Percentiles rank a stretch among this genome's conserved stretches.
Conservation (phyloP, 2,113 vertebrate genomes). For the Spea multiplicata region DNA sequence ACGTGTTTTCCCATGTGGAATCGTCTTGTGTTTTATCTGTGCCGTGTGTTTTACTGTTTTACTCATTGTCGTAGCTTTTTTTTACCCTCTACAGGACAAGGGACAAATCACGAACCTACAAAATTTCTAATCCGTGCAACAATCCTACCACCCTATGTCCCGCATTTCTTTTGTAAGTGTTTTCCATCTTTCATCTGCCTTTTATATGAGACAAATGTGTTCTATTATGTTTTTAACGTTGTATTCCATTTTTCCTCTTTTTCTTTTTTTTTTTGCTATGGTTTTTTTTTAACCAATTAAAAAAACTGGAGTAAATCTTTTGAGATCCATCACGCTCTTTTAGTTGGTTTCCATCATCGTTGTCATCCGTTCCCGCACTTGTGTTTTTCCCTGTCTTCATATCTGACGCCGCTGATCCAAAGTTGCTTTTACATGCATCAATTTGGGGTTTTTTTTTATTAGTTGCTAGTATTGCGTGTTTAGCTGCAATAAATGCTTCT, state of each 20-base stretch:
- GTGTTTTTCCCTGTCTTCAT: neutral
- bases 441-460: neutral
- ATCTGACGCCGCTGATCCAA: neutral
- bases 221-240: neutral
- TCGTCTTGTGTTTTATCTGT: too few relatives aligned
- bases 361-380: neutral
- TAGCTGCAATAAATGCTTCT: too few relatives aligned
- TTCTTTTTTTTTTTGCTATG: neutral
- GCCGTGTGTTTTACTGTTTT: neutral
- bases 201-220: neutral
- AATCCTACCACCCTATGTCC: slow-evolving; percentile 15
- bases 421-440: neutral
- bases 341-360: slow-evolving; percentile 2
- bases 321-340: neutral
- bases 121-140: slow-evolving; percentile 21
- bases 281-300: too few relatives aligned
- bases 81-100: slow-evolving; percentile 33
- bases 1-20: too few relatives aligned
- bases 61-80: slow-evolving; percentile 19
- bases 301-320: neutral
- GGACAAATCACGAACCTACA: slow-evolving; percentile 14
- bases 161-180: slow-evolving; percentile 38
- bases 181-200: slow-evolving; percentile 34
- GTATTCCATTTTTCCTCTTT: neutral
- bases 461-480: neutral